phyloP scores from a whole-genome alignment of 2,888 invertebrate genomes.

The Caenorhabditis drosophilae region DNA sequence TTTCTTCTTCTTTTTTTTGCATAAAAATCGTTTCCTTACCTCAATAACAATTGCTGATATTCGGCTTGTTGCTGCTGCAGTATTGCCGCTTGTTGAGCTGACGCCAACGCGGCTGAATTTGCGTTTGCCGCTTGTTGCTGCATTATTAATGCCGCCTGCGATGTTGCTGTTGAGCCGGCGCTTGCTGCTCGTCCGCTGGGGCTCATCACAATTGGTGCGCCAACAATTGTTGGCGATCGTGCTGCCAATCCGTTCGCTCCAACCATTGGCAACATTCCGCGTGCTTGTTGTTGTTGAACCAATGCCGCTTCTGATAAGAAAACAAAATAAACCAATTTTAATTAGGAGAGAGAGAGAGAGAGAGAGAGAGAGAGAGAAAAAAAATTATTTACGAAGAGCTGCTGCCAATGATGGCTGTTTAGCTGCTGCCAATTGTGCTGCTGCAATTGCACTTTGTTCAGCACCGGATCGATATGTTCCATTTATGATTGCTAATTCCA shows the following conservation, averaged over 20 bases:
- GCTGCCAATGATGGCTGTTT: constrained; percentile 42
- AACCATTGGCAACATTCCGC: constrained; percentile 30
- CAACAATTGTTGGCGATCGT: constrained; percentile 49
- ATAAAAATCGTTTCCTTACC: constrained; percentile 31
- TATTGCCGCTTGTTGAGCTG: constrained; percentile 51
- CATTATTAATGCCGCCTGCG: constrained; percentile 30
- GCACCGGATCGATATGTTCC: constrained; percentile 84
- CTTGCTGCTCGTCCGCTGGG: constrained; percentile 41
- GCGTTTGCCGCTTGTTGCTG: constrained; percentile 31
- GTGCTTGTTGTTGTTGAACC: constrained; percentile 24
- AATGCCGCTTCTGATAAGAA: constrained; percentile 36
- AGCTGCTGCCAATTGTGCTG: constrained; percentile 45
- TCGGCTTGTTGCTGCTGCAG: constrained; percentile 49
- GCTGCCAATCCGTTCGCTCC: constrained; percentile 26
- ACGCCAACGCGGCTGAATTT: constrained; percentile 29
- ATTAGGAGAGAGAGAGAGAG: neutral
- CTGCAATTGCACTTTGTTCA: constrained; percentile 46
- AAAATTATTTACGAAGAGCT: constrained; percentile 40
- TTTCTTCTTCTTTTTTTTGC: too few relatives aligned
- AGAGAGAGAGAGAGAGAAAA: neutral
- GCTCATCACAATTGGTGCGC: constrained; percentile 61
- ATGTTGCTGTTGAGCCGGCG: constrained; percentile 23
- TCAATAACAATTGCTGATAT: constrained; percentile 55
- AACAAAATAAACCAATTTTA: neutral
- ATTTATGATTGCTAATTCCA: constrained; percentile 99